A percentile compares a stretch with the other conserved stretches of the same genome.
Evolutionary conservation across 2,888 invertebrate species (phyloP).

Genomic region (Eupithecia inturbata): DNA sequence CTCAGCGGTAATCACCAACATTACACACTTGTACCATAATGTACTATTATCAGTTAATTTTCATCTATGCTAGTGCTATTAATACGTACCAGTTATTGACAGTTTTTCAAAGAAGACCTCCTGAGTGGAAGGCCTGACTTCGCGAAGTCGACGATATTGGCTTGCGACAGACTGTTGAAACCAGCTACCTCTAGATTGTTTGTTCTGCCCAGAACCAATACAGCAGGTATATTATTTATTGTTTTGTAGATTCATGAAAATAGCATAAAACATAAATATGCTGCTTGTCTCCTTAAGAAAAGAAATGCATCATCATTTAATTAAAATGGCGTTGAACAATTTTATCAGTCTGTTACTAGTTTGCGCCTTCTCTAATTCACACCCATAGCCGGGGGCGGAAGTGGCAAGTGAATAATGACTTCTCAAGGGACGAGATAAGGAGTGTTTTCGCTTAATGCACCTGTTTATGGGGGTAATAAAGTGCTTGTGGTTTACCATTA

Average conservation of each 20-base stretch:
- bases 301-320: neutral
- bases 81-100: too few relatives aligned
- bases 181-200: too few relatives aligned
- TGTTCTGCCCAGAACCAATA: neutral
- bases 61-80: too few relatives aligned
- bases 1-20: too few relatives aligned
- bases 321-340: neutral
- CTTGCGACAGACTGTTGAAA: neutral
- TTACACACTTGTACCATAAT: too few relatives aligned
- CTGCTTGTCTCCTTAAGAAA: neutral
- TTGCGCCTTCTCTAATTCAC: constrained; percentile 32
- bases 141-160: neutral
- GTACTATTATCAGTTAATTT: too few relatives aligned
- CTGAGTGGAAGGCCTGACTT: too few relatives aligned
- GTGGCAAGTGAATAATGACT: constrained; percentile 37
- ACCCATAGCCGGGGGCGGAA: constrained; percentile 34
- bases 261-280: neutral
- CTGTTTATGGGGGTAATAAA: constrained; percentile 35
- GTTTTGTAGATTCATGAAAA: neutral
- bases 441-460: constrained; percentile 36
- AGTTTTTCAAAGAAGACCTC: too few relatives aligned
- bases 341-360: neutral
- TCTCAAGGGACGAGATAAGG: constrained; percentile 34
- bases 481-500: constrained; percentile 16
- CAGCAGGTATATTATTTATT: neutral